Evolutionary conservation across 2,113 vertebrate genomes (phyloP).

Genomic region (Eulemur macaco): DNA sequence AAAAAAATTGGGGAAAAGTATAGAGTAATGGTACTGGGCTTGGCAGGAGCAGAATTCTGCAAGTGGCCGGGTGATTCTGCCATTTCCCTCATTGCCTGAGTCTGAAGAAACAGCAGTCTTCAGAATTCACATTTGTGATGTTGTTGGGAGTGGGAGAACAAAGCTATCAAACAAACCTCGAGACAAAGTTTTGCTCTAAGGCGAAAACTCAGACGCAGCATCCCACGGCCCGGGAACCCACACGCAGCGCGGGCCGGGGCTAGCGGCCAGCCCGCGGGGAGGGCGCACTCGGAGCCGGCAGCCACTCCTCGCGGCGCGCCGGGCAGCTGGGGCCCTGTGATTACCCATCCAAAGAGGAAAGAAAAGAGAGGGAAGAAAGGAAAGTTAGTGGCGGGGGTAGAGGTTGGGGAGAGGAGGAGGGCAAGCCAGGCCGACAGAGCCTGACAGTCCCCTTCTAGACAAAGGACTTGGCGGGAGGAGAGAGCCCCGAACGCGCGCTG

Average conservation of each 20-base stretch:
- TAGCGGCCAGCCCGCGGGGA: neutral
- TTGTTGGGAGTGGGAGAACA: neutral
- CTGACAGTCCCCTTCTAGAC: slow-evolving; percentile 55
- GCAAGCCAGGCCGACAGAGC: neutral
- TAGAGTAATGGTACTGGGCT: neutral
- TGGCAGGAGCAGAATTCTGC: neutral
- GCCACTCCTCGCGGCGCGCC: neutral
- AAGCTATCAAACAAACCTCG: neutral
- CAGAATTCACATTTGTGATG: neutral
- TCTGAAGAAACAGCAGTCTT: neutral
- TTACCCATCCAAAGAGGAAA: slow-evolving; percentile 63
- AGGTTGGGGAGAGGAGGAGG: slow-evolving; percentile 41
- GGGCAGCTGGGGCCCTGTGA: slow-evolving; percentile 58
- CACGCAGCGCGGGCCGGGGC: neutral
- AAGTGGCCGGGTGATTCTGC: rapidly evolving
- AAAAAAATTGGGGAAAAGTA: neutral
- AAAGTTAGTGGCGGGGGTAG: slow-evolving; percentile 44
- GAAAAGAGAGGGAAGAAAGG: slow-evolving; percentile 48
- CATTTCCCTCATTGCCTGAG: rapidly evolving
- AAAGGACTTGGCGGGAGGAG: slow-evolving; percentile 68
- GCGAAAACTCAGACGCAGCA: neutral
- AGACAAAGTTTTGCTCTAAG: slow-evolving; percentile 31
- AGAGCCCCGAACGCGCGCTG: slow-evolving; percentile 31
- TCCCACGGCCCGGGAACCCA: neutral
- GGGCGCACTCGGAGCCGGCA: neutral